Evolutionary conservation across 2,797 vertebrate genomes (phyloP).

Genomic region (Sphenodon punctatus): DNA sequence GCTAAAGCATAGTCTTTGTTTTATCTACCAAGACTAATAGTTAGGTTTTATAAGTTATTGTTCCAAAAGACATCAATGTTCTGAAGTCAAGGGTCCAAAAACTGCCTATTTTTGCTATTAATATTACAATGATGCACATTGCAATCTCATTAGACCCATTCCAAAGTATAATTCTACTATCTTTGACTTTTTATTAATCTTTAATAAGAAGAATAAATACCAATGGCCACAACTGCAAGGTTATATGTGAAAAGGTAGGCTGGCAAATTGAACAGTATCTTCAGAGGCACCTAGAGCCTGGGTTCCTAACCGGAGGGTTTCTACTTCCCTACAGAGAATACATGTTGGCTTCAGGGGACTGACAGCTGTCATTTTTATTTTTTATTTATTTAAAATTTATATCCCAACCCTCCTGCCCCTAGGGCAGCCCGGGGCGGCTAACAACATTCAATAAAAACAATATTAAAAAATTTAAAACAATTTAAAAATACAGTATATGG

Average conservation of each 20-base stretch:
- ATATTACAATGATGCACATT: background rate
- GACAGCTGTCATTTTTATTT: too few relatives aligned
- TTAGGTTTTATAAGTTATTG: background rate
- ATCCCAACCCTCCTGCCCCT: too few relatives aligned
- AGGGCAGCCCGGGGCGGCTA: too few relatives aligned
- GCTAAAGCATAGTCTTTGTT: background rate
- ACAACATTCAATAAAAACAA: too few relatives aligned
- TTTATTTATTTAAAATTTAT: too few relatives aligned
- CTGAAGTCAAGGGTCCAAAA: background rate
- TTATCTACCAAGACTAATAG: background rate
- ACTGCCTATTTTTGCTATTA: background rate
- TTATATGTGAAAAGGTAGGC: background rate
- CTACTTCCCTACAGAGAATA: too few relatives aligned
- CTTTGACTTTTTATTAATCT: background rate
- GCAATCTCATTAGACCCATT: background rate
- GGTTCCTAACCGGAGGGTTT: too few relatives aligned
- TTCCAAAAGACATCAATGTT: background rate
- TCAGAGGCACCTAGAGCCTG: background rate
- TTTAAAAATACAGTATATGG: too few relatives aligned
- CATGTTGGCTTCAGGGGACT: too few relatives aligned
- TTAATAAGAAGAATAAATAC: too few relatives aligned
- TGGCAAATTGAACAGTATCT: accelerated
- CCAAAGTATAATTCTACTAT: background rate
- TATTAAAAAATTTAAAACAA: too few relatives aligned
- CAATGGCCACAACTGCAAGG: background rate